Evolutionary conservation across 1,140 invertebrate species (phyloP).

Genomic region (Drosophila willistoni): DNA sequence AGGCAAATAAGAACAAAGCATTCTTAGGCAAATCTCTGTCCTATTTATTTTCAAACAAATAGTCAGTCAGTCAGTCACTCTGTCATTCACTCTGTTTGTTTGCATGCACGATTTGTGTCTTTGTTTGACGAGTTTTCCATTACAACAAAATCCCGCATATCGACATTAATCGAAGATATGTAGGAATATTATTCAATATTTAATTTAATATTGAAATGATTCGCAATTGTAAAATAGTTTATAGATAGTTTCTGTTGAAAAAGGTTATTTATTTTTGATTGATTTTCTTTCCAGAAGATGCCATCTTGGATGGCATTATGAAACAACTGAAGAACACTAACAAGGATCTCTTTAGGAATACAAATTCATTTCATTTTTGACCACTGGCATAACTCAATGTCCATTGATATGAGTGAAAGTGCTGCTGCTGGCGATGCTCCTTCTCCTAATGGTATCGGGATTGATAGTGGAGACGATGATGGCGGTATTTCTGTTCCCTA

Average conservation of each 20-base stretch:
- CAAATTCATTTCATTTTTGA: background rate
- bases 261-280: background rate
- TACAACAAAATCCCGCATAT: slow-evolving; percentile 36
- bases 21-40: background rate
- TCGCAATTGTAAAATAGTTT: background rate
- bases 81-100: background rate
- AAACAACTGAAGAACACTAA: slow-evolving; percentile 32
- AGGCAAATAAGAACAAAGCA: background rate
- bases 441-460: background rate
- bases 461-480: slow-evolving; percentile 16
- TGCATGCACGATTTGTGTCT: background rate
- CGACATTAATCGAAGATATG: slow-evolving; percentile 13
- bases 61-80: slow-evolving; percentile 1
- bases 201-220: background rate
- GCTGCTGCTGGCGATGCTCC: too few relatives aligned
- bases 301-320: slow-evolving; percentile 20
- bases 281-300: slow-evolving; percentile 16
- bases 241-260: too few relatives aligned
- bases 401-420: slow-evolving; percentile 27
- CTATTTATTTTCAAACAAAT: background rate
- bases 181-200: too few relatives aligned
- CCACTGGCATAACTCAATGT: background rate
- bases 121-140: slow-evolving; percentile 57
- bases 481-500: slow-evolving; percentile 19
- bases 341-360: slow-evolving; percentile 13